A percentile compares a stretch with the other conserved stretches of the same genome.
Evolutionary conservation across 2,113 vertebrate species (phyloP).

Genomic region (Podarcis cretensis): DNA sequence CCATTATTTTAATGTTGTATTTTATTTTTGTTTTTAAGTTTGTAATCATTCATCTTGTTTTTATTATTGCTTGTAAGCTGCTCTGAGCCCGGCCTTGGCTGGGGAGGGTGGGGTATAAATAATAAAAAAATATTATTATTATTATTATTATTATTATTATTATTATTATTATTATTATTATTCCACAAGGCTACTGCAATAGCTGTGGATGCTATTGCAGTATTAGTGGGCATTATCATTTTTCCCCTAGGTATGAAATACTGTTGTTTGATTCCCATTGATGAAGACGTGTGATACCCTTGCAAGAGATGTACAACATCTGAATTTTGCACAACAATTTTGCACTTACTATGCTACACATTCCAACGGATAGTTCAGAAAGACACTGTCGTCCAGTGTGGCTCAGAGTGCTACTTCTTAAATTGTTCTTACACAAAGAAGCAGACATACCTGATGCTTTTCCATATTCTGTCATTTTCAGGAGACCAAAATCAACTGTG

Average conservation of each 20-base stretch:
- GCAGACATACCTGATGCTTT: slow-evolving; percentile 40
- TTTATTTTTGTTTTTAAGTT: too few species aligned
- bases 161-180: too few species aligned
- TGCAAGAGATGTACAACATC: not conserved
- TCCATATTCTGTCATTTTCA: slow-evolving; percentile 74
- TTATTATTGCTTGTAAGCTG: too few species aligned
- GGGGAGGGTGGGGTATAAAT: too few species aligned
- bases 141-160: too few species aligned
- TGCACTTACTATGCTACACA: not conserved
- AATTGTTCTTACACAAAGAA: not conserved
- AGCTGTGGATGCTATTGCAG: too few species aligned
- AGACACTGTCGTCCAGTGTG: not conserved
- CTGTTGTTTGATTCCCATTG: not conserved
- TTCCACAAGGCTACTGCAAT: not conserved
- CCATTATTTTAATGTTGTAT: too few species aligned
- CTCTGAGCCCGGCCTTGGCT: too few species aligned
- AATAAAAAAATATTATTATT: too few species aligned
- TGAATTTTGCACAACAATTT: not conserved
- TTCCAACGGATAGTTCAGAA: not conserved
- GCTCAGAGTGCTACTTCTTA: not conserved
- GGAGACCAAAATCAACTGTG: slow-evolving; percentile 98
- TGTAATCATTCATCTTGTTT: too few species aligned
- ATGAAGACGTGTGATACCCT: not conserved
- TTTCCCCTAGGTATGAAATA: not conserved
- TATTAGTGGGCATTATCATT: not conserved